Evolutionary conservation across 2,888 invertebrate genomes (phyloP).

Genomic region (Steinernema scapterisci): DNA sequence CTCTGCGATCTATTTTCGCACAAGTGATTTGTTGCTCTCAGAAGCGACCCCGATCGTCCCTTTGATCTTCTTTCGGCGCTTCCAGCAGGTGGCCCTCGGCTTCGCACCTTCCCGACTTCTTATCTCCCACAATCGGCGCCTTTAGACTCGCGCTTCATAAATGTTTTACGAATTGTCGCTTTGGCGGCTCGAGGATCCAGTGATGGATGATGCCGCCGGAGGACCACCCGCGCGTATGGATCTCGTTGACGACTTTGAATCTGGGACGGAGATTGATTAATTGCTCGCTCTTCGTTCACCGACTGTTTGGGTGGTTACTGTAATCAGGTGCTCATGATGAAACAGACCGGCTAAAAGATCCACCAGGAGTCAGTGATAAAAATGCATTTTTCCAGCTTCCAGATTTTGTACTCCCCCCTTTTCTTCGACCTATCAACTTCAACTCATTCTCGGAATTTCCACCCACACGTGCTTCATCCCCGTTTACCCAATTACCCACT

Average conservation of each 20-base stretch:
- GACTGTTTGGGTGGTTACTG: background rate
- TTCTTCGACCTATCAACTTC: too few relatives aligned
- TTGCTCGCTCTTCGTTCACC: background rate
- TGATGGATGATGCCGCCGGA: slow-evolving; percentile 3
- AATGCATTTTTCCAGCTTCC: too few relatives aligned
- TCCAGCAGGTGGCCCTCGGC: slow-evolving; percentile 26
- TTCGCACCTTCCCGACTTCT: slow-evolving; percentile 21
- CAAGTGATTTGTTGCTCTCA: slow-evolving; percentile 1
- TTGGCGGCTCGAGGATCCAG: slow-evolving; percentile 9
- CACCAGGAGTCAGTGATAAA: too few relatives aligned
- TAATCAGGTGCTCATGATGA: background rate
- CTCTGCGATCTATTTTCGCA: too few relatives aligned
- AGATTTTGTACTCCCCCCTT: too few relatives aligned
- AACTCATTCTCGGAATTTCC: too few relatives aligned
- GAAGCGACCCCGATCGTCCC: background rate
- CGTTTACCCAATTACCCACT: background rate
- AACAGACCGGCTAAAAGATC: too few relatives aligned
- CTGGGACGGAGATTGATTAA: slow-evolving; percentile 19
- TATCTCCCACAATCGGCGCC: slow-evolving; percentile 11
- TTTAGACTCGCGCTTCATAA: slow-evolving; percentile 17
- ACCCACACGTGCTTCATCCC: background rate
- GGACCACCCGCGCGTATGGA: slow-evolving; percentile 15
- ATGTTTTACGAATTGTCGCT: slow-evolving; percentile 30
- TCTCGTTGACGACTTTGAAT: background rate
- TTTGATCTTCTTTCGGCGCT: background rate